Evolutionary conservation across 2,888 invertebrate genomes (phyloP).

Genomic region (Sisyra nigra): DNA sequence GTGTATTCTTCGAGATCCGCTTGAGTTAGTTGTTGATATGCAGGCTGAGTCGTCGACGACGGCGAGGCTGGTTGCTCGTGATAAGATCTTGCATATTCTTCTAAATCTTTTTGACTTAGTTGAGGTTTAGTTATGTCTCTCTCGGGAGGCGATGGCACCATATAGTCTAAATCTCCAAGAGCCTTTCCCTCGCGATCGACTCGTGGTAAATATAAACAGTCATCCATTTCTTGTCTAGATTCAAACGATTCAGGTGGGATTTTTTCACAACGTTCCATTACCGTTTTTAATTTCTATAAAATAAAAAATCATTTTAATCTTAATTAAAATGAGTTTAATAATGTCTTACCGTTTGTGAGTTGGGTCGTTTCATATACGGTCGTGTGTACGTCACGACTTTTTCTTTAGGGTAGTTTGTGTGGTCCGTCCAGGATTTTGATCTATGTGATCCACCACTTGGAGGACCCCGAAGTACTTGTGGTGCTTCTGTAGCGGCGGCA

Average conservation of each 20-base stretch:
- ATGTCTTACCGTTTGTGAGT: slow-evolving; percentile 36
- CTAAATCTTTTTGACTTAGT: slow-evolving; percentile 27
- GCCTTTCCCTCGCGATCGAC: slow-evolving; percentile 46
- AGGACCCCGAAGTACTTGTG: slow-evolving; percentile 26
- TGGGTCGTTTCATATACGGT: slow-evolving; percentile 44
- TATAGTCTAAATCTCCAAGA: slow-evolving; percentile 45
- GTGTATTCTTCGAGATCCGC: slow-evolving; percentile 56
- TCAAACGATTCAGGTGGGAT: slow-evolving; percentile 39
- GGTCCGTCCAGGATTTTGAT: slow-evolving; percentile 55
- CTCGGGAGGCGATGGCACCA: slow-evolving; percentile 54
- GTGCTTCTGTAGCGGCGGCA: slow-evolving; percentile 37
- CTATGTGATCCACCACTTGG: slow-evolving; percentile 39
- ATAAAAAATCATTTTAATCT: too few species aligned
- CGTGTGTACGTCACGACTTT: slow-evolving; percentile 42
- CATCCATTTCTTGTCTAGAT: slow-evolving; percentile 25
- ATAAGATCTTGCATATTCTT: slow-evolving; percentile 29
- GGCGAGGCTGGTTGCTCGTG: slow-evolving; percentile 23
- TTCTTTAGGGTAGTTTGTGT: slow-evolving; percentile 53
- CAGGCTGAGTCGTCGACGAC: slow-evolving; percentile 4
- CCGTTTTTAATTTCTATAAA: slow-evolving; percentile 45
- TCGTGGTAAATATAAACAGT: slow-evolving; percentile 33
- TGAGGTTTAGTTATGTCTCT: slow-evolving; percentile 37
- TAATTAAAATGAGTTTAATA: neutral
- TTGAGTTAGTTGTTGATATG: slow-evolving; percentile 32
- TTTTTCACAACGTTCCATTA: slow-evolving; percentile 51